A percentile compares a stretch with the other conserved stretches of the same genome.
phyloP scores from a whole-genome alignment of 2,113 vertebrate genomes.

The Scortum barcoo region DNA sequence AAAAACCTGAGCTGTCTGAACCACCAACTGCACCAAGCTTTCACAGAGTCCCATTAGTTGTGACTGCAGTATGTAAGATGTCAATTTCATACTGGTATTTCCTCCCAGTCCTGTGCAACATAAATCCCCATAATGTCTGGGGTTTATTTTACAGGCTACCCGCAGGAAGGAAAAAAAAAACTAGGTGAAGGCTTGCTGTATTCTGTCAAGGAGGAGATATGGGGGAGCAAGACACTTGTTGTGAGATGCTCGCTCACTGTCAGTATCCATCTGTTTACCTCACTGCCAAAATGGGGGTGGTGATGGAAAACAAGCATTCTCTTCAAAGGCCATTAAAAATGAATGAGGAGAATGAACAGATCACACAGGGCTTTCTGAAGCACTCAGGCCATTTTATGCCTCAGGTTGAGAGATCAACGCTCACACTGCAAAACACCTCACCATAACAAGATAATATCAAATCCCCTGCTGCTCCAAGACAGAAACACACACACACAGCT shows the following conservation, averaged over 20 bases:
- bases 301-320: constrained; percentile 69
- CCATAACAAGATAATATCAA: constrained; percentile 50
- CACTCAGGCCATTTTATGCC: constrained; percentile 44
- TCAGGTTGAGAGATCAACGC: constrained; percentile 55
- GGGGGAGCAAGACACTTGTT: constrained; percentile 43
- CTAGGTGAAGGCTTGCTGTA: constrained; percentile 43
- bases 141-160: constrained; percentile 58
- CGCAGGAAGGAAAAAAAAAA: neutral
- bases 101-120: constrained; percentile 42
- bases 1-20: constrained; percentile 31
- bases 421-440: constrained; percentile 39
- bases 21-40: constrained; percentile 6
- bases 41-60: constrained; percentile 45
- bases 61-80: constrained; percentile 43
- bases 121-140: constrained; percentile 59
- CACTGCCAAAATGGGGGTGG: constrained; percentile 55
- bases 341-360: constrained; percentile 58
- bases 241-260: constrained; percentile 67
- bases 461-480: constrained; percentile 49
- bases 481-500: constrained; percentile 45
- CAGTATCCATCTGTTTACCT: constrained; percentile 74
- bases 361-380: constrained; percentile 38
- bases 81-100: constrained; percentile 51
- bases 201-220: constrained; percentile 56
- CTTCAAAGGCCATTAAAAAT: constrained; percentile 76